Percentiles rank a stretch among this genome's conserved stretches.
Conservation (phyloP, 2,797 vertebrate species). For the Trachops cirrhosus region DNA sequence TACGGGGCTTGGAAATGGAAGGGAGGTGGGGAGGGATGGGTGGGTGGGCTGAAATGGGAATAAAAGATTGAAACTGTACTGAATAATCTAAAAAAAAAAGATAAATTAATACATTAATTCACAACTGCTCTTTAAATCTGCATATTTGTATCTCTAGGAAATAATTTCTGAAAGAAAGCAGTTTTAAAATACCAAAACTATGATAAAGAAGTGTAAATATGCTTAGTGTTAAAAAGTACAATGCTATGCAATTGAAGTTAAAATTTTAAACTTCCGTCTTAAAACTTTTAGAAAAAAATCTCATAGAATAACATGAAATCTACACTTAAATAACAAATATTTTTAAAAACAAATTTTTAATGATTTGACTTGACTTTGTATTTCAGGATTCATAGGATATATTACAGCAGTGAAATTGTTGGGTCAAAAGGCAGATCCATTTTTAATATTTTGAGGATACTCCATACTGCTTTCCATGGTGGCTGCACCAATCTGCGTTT, state of each 20-base stretch:
- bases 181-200: background rate
- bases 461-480: background rate
- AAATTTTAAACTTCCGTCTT: background rate
- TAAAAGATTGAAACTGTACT: too few species aligned
- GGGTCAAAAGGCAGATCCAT: background rate
- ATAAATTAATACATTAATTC: background rate
- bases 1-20: too few species aligned
- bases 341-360: background rate
- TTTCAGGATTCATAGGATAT: background rate
- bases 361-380: background rate
- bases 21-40: too few species aligned
- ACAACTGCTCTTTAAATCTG: background rate
- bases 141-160: background rate
- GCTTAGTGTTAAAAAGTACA: background rate
- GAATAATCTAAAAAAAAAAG: too few species aligned
- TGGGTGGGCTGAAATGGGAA: too few species aligned
- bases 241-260: background rate
- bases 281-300: background rate
- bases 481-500: background rate
- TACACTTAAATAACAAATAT: background rate
- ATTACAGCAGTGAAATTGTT: background rate
- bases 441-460: background rate
- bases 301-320: background rate
- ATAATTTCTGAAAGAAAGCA: background rate
- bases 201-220: background rate